These are phyloP conservation scores for Pipa parva DNA, from an alignment of 2,113 vertebrate species.

Conservation along the genomic window DNA sequence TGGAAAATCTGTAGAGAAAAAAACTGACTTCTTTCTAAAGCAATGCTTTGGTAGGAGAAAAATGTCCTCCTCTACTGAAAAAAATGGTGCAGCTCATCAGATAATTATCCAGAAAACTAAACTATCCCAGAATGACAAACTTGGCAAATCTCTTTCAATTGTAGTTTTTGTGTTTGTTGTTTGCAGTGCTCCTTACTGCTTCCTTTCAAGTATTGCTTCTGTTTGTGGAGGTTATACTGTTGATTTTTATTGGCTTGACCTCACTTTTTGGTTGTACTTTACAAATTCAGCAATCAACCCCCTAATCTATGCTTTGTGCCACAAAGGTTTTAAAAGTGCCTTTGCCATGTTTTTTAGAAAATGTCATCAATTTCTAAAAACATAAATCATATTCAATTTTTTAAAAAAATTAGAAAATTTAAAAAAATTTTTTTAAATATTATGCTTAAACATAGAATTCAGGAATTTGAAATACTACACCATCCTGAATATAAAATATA, in stretches of 20 bases:
- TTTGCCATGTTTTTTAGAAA: constrained; percentile 36
- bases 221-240: constrained; percentile 53
- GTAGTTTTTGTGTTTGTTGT: constrained; percentile 71
- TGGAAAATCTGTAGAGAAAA: not conserved
- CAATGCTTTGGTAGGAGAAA: not conserved
- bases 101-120: constrained; percentile 22
- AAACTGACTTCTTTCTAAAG: not conserved
- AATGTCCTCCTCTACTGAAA: not conserved
- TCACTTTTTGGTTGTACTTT: constrained; percentile 82
- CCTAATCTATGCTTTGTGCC: constrained; percentile 80
- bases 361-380: too few relatives aligned
- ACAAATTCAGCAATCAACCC: constrained; percentile 79
- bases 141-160: constrained; percentile 74
- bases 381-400: too few relatives aligned
- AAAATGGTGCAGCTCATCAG: not conserved
- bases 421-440: too few relatives aligned
- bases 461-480: too few relatives aligned
- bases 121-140: constrained; percentile 63
- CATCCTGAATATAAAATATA: too few relatives aligned
- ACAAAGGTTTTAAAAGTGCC: constrained; percentile 72
- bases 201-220: constrained; percentile 70
- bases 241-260: constrained; percentile 58
- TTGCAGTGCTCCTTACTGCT: constrained; percentile 79
- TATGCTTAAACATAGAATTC: too few relatives aligned
- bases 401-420: too few relatives aligned